A percentile compares a stretch with the other conserved stretches of the same genome.
These are phyloP conservation scores for Hucho hucho DNA, from an alignment of 2,113 vertebrate genomes.

Conservation along the genomic window DNA sequence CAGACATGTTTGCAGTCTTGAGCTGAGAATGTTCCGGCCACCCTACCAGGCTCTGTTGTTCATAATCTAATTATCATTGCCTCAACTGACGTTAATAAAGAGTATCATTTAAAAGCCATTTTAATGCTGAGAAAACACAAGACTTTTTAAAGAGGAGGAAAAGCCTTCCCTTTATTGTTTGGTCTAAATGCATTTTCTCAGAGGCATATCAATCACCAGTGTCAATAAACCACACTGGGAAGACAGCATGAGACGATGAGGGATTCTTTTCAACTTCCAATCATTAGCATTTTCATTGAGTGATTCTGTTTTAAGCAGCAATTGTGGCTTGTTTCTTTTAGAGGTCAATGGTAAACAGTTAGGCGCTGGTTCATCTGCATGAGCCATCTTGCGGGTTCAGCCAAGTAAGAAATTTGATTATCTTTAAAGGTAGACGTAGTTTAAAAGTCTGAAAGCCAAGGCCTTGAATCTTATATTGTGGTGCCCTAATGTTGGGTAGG, in stretches of 20 bases:
- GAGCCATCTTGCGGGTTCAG: conserved; percentile 68
- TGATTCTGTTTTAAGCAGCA: conserved; percentile 66
- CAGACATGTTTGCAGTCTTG: too few relatives aligned
- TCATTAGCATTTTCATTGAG: conserved; percentile 73
- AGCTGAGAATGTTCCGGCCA: too few relatives aligned
- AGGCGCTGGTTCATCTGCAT: conserved; percentile 68
- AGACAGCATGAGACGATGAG: conserved; percentile 43
- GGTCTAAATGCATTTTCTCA: conserved; percentile 39
- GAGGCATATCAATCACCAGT: conserved; percentile 57
- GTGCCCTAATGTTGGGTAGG: conserved; percentile 61
- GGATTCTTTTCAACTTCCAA: conserved; percentile 45
- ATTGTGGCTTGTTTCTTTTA: conserved; percentile 47
- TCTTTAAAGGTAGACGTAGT: conserved; percentile 54
- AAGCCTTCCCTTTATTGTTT: conserved; percentile 35
- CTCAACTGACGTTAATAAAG: background rate
- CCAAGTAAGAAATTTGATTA: conserved; percentile 73
- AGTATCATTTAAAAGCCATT: background rate
- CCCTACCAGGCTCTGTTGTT: background rate
- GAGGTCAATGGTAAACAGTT: conserved; percentile 70
- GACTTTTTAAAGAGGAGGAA: conserved; percentile 13
- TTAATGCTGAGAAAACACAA: background rate
- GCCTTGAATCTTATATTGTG: conserved; percentile 65
- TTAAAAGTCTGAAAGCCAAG: conserved; percentile 43
- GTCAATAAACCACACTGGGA: conserved; percentile 34
- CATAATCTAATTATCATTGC: background rate